phyloP scores from a whole-genome alignment of 2,113 vertebrate species.

The Trogon surrucura region DNA sequence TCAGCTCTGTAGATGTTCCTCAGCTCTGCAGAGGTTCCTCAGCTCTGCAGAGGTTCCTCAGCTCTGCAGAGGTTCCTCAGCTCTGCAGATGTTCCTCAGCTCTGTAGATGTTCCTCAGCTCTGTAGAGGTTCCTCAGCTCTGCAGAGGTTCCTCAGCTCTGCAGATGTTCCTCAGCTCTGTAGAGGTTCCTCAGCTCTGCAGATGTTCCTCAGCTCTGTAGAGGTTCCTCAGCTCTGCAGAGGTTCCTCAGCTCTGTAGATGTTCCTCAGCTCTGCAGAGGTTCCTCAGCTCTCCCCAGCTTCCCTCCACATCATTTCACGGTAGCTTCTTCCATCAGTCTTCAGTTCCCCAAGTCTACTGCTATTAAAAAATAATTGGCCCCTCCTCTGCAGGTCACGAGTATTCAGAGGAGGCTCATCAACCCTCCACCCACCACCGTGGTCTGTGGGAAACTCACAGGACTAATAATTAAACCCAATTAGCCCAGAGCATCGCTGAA shows the following conservation, averaged over 20 bases:
- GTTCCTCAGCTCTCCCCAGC: background rate
- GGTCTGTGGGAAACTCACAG: rapidly evolving
- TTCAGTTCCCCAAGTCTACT: background rate
- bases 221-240: no score
- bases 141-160: no score
- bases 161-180: background rate
- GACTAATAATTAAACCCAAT: background rate
- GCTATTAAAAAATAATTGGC: no score
- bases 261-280: background rate
- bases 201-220: no score
- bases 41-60: no score
- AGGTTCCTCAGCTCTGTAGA: background rate
- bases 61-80: no score
- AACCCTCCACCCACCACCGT: rapidly evolving
- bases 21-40: no score
- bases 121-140: no score
- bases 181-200: background rate
- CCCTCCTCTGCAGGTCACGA: background rate
- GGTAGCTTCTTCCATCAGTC: background rate
- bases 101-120: background rate
- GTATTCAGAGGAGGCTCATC: background rate
- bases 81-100: background rate
- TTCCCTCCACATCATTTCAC: background rate
- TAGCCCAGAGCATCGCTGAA: rapidly evolving
- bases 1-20: background rate